A percentile compares a stretch with the other conserved stretches of the same genome.
These are phyloP conservation scores for Strix uralensis DNA, from an alignment of 2,113 vertebrate genomes.

Conservation along the genomic window DNA sequence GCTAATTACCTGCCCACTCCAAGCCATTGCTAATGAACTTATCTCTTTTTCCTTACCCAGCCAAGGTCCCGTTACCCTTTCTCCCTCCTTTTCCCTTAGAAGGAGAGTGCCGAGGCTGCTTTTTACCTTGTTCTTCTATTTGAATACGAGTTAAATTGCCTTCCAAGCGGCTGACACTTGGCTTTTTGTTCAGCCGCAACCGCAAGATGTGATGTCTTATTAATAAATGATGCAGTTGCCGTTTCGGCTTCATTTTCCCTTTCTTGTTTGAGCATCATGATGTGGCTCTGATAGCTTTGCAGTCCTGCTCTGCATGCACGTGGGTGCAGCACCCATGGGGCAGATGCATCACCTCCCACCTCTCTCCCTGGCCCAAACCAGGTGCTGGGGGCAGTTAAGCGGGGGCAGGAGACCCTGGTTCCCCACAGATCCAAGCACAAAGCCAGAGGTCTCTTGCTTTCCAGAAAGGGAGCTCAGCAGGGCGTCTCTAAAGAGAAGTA, in stretches of 20 bases:
- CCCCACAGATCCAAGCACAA: neutral
- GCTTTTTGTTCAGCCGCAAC: neutral
- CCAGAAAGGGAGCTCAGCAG: neutral
- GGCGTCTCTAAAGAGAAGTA: neutral
- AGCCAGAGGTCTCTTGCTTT: neutral
- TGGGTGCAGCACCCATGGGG: neutral
- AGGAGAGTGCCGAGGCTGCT: neutral
- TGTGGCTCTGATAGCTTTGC: neutral
- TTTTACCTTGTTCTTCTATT: neutral
- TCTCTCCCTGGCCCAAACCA: neutral
- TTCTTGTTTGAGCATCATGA: neutral
- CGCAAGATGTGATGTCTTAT: fast-evolving
- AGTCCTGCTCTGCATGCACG: fast-evolving
- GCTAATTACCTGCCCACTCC: neutral
- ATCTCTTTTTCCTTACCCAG: neutral
- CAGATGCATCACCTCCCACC: neutral
- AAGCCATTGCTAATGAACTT: fast-evolving
- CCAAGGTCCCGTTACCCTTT: neutral
- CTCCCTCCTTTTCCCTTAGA: neutral
- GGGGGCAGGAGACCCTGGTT: fast-evolving
- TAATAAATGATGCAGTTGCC: neutral
- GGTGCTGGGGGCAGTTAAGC: neutral
- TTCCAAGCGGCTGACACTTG: neutral
- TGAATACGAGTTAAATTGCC: neutral
- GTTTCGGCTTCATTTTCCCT: neutral